phyloP scores from a whole-genome alignment of 2,888 invertebrate species.

The Lottia scabra region DNA sequence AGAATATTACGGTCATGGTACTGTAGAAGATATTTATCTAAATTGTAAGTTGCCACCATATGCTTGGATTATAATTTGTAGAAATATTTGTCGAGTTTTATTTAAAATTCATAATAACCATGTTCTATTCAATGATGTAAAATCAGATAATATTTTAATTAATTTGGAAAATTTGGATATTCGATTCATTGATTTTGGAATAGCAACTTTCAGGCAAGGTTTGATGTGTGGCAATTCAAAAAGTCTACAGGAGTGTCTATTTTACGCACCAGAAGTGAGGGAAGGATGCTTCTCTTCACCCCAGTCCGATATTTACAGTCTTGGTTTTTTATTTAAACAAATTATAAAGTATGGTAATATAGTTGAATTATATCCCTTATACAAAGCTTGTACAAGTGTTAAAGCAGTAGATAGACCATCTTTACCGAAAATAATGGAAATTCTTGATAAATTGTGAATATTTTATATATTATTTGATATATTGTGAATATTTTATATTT shows the following conservation, averaged over 20 bases:
- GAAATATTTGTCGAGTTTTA: not conserved
- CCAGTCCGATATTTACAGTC: constrained; percentile 28
- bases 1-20: constrained; percentile 33
- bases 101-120: constrained; percentile 26
- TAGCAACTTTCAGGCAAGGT: constrained; percentile 34
- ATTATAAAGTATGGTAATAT: not conserved
- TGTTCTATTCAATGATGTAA: constrained; percentile 33
- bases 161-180: constrained; percentile 1
- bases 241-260: constrained; percentile 33
- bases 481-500: too few species aligned
- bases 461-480: too few species aligned
- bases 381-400: not conserved
- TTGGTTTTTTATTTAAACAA: constrained; percentile 29
- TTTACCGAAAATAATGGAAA: not conserved
- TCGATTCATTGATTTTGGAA: constrained; percentile 33
- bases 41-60: not conserved
- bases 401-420: not conserved
- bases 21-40: not conserved
- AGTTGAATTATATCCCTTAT: not conserved
- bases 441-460: too few species aligned
- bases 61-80: not conserved
- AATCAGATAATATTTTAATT: constrained; percentile 13
- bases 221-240: constrained; percentile 27
- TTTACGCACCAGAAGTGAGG: constrained; percentile 31
- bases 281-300: constrained; percentile 25